Evolutionary conservation across 2,888 invertebrate species (phyloP), one percentile per base, ranked within the genome.

Genomic region (Macaria notata): DNA sequence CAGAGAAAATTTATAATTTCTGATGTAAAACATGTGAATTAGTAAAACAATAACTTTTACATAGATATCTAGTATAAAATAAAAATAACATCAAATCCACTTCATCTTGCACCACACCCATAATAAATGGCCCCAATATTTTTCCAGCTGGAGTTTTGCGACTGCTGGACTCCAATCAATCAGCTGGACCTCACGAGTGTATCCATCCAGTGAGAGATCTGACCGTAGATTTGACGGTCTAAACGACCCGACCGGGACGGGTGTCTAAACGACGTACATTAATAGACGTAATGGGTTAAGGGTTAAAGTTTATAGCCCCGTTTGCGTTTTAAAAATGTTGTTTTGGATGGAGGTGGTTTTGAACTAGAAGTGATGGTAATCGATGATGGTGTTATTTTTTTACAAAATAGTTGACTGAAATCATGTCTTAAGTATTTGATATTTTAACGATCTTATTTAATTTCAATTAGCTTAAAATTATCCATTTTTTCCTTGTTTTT

Each of bases 71-170:
- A n/a, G n/a, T n/a, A n/a, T n/a, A n/a, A n/a, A n/a, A n/a, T n/a
- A n/a, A n/a, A n/a, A n/a, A n/a, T n/a, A n/a, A n/a, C n/a, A n/a
- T n/a, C n/a, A n/a, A n/a, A n/a, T n/a, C n/a, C n/a, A n/a, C 49
- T 29, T 19, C n/a, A 30, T 33, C 62, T 77, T 71, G 36, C 5
- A 59, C 75, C 70, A 66, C 9, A 3, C 36, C 31, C 63, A 44
- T 75, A 74, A 84, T 75, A 82, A 83, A 85, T 84, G 55, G 74
- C 66, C 46, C 63, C 71, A 73, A 86, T 86, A 82, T 84, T 83
- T 84, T 81, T 78, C 70, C 73, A 66, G 62, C 56, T 68, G 73
- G 72, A 76, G 74, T 78, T 75, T 70, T 72, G 78, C 70, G 69
- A 81, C 78, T 68, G 68, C 77, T 68, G 68, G 70, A 68, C 70